Base-by-base conservation (phyloP, 1,140 invertebrate species). In the Papilio helenus region DNA sequence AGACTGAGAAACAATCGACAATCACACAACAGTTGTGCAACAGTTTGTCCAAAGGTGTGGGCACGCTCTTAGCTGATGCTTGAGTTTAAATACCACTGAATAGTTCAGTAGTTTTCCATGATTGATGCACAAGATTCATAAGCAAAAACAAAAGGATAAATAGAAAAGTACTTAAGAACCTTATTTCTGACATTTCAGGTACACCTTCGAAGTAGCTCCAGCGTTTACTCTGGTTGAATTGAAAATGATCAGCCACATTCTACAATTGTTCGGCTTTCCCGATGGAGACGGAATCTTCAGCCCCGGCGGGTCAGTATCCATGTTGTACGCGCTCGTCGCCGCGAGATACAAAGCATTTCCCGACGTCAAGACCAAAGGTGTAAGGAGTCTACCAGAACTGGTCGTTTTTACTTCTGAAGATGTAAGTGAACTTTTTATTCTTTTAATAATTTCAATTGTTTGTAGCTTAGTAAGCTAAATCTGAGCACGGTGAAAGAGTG, bases 251-350 rank as follows among this genome's bases (percentile, higher is more conserved):
- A 86, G 93, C 2, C 95, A 95, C 72, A 95, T 97, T 72, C 91
- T 97, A 2, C 87, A 95, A 9, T 85, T 97, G 10, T 95, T 98
- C 80, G 97, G 97, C 0, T 98, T 96, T 89, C 68, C 84, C 79
- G 86, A 95, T 42, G 96, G 96, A 2, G 97, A 97, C 88, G 97
- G 97, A 4, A 97, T 97, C n/a, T 96, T 97, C 77, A 95, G 95
- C 58, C 97, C 97, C n/a, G 97, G 98, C 65, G 98, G 98, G 7
- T 98, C 98, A 79, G 95, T 98, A 1, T 97, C 98, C 0, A 99
- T 99, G 88, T 96, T 99, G 95, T 96, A 95, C 86, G 98, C 96
- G 0, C 95, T 99, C 79, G 96, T 97, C 3, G 88, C 97, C 18
- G 98, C 98, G 0, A 95, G 98, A 68, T 97, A 97, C 88, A 95